Evolutionary conservation across 2,888 invertebrate genomes (phyloP), one percentile per base, ranked within the genome.

Genomic region (Platerodrilus igneus): DNA sequence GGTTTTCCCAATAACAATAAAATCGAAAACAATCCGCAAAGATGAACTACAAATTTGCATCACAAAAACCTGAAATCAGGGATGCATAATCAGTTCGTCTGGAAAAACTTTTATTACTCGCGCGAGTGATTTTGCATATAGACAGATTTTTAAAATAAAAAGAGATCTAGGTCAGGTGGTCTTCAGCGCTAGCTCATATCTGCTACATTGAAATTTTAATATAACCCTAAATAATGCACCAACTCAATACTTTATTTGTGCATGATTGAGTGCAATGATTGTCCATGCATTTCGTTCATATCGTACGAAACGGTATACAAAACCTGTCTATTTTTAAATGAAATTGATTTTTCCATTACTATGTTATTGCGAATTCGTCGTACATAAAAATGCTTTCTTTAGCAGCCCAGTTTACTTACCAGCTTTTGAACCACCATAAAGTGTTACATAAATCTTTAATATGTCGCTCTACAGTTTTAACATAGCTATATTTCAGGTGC

Each of bases 371-470:
- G 21, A 14, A 33, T 27, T 22, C 31, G 19, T 13, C 22, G 22
- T 22, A 22, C 19, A 23, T 36, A 15, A 17, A 23, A 39, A 29
- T 35, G 29, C 22, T 28, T 41, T 26, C 36, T 36, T 36, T 23
- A 41, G 35, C 26, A 41, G n/a, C n/a, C n/a, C n/a, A n/a, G n/a
- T n/a, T n/a, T n/a, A n/a, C n/a, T n/a, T n/a, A n/a, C n/a, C n/a
- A n/a, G n/a, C n/a, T n/a, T n/a, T n/a, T n/a, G n/a, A n/a, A n/a
- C 9, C 4, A 7, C 28, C 28, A 22, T 37, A 15, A 35, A 42
- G 37, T 29, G 37, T 34, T 27, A 32, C 17, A 40, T 44, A 37
- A 40, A 44, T 44, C 37, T 44, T 44, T 44, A 44, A 44, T 40
- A 33, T 28, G 27, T 40, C 28, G 35, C 40, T 36, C 35, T 21